Evolutionary conservation across 2,113 vertebrate genomes (phyloP).

Genomic region (Platichthys stellatus): DNA sequence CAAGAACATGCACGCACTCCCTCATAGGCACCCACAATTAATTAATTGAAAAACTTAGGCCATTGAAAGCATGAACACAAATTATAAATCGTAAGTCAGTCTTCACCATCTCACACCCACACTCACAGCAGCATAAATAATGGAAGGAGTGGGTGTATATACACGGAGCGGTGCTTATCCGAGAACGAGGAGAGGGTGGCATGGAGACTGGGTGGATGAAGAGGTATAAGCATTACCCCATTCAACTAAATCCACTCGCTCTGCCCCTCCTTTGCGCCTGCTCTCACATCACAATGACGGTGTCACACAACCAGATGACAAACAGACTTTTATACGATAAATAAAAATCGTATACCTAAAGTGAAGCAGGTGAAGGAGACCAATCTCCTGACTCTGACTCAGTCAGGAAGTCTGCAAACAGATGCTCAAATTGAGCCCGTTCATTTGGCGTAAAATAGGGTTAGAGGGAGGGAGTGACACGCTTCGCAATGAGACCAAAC

Average conservation of each 20-base stretch:
- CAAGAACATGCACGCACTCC: conserved; percentile 2
- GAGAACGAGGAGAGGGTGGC: conserved; percentile 1
- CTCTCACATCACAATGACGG: not conserved
- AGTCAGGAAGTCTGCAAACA: conserved; percentile 18
- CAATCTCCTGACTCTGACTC: not conserved
- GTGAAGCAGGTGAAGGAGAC: not conserved
- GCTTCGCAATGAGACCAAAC: conserved; percentile 36
- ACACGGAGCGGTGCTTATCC: not conserved
- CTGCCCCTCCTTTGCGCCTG: not conserved
- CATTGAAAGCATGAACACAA: not conserved
- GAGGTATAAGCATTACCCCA: conserved; percentile 2
- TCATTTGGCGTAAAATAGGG: conserved; percentile 35
- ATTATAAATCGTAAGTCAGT: not conserved
- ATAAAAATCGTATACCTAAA: not conserved
- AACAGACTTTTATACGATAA: not conserved
- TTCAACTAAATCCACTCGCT: conserved; percentile 10
- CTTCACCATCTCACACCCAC: not conserved
- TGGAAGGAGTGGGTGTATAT: conserved; percentile 1
- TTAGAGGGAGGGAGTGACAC: conserved; percentile 29
- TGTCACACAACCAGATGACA: not conserved
- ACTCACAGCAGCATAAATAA: not conserved
- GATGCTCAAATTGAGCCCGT: conserved; percentile 20
- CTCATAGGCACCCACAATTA: not conserved
- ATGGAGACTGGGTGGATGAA: not conserved
- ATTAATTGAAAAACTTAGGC: not conserved